A percentile compares a stretch with the other conserved stretches of the same genome.
phyloP scores from a whole-genome alignment of 2,888 invertebrate genomes.

The Drosophila mulleri region DNA sequence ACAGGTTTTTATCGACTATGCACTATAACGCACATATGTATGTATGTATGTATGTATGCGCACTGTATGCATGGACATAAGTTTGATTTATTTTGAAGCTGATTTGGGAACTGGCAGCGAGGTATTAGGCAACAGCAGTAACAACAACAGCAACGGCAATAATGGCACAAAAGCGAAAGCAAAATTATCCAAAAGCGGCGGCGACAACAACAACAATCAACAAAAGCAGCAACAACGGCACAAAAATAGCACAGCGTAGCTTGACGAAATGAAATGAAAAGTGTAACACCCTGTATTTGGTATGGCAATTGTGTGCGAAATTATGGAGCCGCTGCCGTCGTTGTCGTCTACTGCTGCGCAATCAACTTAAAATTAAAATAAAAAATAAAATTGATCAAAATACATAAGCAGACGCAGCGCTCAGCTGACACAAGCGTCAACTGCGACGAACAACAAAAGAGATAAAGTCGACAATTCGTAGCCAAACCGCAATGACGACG shows the following conservation, averaged over 20 bases:
- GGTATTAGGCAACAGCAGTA: conserved; percentile 68
- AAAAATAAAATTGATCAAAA: conserved; percentile 35
- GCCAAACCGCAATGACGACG: conserved; percentile 53
- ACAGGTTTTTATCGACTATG: conserved; percentile 19
- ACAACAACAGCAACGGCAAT: conserved; percentile 24
- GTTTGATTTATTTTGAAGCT: conserved; percentile 75
- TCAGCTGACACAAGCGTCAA: conserved; percentile 40
- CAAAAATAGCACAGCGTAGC: conserved; percentile 55
- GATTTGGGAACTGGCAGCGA: conserved; percentile 49
- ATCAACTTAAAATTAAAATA: conserved; percentile 48
- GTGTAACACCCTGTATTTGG: conserved; percentile 71
- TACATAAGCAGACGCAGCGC: conserved; percentile 25
- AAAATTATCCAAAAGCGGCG: conserved; percentile 76
- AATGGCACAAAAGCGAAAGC: conserved; percentile 78
- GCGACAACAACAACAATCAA: conserved; percentile 44
- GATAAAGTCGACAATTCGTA: conserved; percentile 70
- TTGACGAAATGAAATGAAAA: conserved; percentile 46
- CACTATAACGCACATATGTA: too few species aligned
- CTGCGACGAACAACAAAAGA: conserved; percentile 60
- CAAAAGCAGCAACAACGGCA: conserved; percentile 8
- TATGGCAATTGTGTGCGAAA: conserved; percentile 75
- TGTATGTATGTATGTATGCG: too few species aligned
- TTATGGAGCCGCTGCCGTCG: conserved; percentile 46
- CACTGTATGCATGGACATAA: conserved; percentile 45
- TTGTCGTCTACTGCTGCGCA: conserved; percentile 44